These are phyloP conservation scores for Trichoplusia ni DNA, from an alignment of 1,140 invertebrate genomes.

Conservation along the genomic window DNA sequence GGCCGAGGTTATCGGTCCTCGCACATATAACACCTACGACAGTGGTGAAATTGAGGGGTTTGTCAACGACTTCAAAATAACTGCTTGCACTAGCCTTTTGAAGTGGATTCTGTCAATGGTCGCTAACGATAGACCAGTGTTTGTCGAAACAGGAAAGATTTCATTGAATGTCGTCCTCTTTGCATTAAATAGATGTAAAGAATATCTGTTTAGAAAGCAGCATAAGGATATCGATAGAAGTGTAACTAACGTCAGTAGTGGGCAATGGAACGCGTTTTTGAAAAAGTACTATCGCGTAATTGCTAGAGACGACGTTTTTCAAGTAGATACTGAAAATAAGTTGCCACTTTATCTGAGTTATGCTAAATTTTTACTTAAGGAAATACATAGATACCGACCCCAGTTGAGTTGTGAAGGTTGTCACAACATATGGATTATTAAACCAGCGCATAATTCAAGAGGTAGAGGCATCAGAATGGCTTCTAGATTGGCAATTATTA, in stretches of 20 bases:
- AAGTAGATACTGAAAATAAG: constrained; percentile 72
- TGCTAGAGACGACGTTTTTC: constrained; percentile 64
- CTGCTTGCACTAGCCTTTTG: constrained; percentile 90
- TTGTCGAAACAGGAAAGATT: constrained; percentile 74
- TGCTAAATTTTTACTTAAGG: constrained; percentile 82
- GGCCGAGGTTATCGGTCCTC: constrained; percentile 82
- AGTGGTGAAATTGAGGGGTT: constrained; percentile 80
- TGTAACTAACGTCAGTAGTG: constrained; percentile 61
- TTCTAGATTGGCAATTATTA: constrained; percentile 85
- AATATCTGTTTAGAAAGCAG: constrained; percentile 76
- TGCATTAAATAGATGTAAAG: constrained; percentile 82
- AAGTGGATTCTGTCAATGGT: constrained; percentile 86
- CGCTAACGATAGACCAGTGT: constrained; percentile 65
- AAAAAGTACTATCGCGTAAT: constrained; percentile 81
- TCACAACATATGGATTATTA: constrained; percentile 96
- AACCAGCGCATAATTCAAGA: constrained; percentile 92
- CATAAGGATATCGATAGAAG: constrained; percentile 81
- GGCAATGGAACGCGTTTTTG: constrained; percentile 89
- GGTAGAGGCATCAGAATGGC: constrained; percentile 90
- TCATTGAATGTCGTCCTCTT: constrained; percentile 80
- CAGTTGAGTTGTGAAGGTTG: constrained; percentile 88
- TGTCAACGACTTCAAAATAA: constrained; percentile 85
- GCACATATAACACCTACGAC: constrained; percentile 81
- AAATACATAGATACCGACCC: constrained; percentile 84
- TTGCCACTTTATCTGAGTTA: constrained; percentile 79